Evolutionary conservation across 1,140 invertebrate species (phyloP).

Genomic region (Brachionus sp.): DNA sequence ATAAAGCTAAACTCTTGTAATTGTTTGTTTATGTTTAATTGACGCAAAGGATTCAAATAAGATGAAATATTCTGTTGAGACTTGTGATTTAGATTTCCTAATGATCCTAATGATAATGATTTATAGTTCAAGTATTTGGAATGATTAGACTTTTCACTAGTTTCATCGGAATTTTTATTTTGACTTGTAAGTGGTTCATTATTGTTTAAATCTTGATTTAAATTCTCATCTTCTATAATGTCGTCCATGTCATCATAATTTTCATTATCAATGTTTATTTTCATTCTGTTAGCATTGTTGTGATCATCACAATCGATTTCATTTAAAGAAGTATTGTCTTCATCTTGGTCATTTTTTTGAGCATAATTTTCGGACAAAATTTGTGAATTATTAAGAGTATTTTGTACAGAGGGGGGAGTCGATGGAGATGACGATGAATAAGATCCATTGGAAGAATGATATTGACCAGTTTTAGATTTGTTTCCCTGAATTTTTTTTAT

Average conservation of each 20-base stretch:
- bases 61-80: neutral
- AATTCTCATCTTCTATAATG: neutral
- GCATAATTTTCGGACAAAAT: neutral
- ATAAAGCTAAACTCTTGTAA: neutral
- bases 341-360: neutral
- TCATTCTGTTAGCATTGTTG: neutral
- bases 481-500: neutral
- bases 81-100: neutral
- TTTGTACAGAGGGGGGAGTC: neutral
- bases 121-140: neutral
- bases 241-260: neutral
- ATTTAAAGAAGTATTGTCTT: neutral
- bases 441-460: neutral
- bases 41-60: neutral
- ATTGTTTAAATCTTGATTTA: conserved; percentile 2
- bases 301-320: neutral
- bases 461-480: neutral
- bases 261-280: neutral
- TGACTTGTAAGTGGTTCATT: neutral
- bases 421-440: conserved; percentile 4
- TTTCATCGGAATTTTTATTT: neutral
- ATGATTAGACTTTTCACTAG: neutral
- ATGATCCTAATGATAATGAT: neutral
- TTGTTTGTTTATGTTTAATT: conserved; percentile 18
- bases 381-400: neutral